These are phyloP conservation scores for Athene cunicularia DNA, from an alignment of 2,113 vertebrate species.

Conservation along the genomic window DNA sequence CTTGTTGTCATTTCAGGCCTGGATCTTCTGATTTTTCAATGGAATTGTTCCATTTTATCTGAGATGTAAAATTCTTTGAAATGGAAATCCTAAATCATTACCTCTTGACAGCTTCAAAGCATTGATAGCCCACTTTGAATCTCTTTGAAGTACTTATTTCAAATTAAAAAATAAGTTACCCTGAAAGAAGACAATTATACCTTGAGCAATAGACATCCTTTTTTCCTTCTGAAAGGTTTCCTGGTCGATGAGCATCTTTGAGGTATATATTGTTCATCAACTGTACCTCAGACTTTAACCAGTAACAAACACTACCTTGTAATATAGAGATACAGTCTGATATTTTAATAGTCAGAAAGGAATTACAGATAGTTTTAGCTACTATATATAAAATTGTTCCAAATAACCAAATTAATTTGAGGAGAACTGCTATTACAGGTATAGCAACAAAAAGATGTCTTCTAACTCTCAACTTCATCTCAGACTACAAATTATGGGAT, in stretches of 20 bases:
- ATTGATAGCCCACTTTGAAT: slow-evolving; percentile 50
- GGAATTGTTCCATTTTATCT: slow-evolving; percentile 60
- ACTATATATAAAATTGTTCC: neutral
- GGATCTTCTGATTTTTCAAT: slow-evolving; percentile 51
- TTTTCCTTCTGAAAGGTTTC: slow-evolving; percentile 2
- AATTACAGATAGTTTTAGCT: neutral
- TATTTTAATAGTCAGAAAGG: neutral
- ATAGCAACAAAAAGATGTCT: neutral
- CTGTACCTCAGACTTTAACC: neutral
- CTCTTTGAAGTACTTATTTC: slow-evolving; percentile 65
- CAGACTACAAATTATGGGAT: neutral
- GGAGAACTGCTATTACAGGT: neutral
- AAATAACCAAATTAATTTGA: neutral
- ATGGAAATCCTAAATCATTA: slow-evolving; percentile 70
- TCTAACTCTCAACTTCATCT: neutral
- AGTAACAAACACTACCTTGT: neutral
- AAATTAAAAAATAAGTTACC: slow-evolving; percentile 54
- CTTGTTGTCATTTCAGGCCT: slow-evolving; percentile 8
- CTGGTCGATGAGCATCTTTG: neutral
- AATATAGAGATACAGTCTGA: neutral
- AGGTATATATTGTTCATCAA: neutral
- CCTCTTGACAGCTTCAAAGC: slow-evolving; percentile 64
- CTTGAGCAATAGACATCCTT: slow-evolving; percentile 18
- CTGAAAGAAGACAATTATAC: slow-evolving; percentile 54
- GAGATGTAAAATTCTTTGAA: slow-evolving; percentile 63